Conservation (phyloP, 2,113 vertebrate species). For the Xiphophorus couchianus region DNA sequence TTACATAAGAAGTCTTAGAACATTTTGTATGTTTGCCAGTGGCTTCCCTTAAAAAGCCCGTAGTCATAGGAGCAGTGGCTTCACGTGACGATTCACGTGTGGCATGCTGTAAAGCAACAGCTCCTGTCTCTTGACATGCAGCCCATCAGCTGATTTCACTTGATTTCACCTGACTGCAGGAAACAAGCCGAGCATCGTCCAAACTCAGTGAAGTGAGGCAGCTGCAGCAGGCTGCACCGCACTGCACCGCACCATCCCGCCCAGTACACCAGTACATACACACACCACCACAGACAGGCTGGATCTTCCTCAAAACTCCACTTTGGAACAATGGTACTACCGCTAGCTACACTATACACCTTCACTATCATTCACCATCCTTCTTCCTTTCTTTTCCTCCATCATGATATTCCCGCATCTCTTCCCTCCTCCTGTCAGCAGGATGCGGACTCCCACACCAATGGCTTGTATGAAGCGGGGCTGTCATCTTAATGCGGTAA, state of each 20-base stretch:
- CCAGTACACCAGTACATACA: neutral
- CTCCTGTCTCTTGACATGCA: neutral
- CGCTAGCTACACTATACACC: neutral
- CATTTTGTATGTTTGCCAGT: no score
- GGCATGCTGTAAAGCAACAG: neutral
- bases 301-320: neutral
- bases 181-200: neutral
- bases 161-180: slow-evolving; percentile 2
- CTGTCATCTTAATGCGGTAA: slow-evolving; percentile 67
- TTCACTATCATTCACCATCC: neutral
- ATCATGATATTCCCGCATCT: neutral
- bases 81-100: neutral
- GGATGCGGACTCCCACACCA: slow-evolving; percentile 25
- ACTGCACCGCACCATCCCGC: slow-evolving; percentile 60
- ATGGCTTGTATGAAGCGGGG: slow-evolving; percentile 26
- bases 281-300: slow-evolving; percentile 2
- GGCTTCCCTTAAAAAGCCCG: neutral
- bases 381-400: no score
- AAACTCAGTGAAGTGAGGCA: slow-evolving; percentile 22
- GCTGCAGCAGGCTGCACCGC: slow-evolving; percentile 61
- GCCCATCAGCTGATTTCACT: neutral
- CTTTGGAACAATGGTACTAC: no score
- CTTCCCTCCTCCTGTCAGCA: slow-evolving; percentile 13
- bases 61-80: neutral
- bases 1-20: neutral